Base-by-base conservation (phyloP, 2,888 invertebrate genomes). In the Drosophila nr. perissopoda region DNA sequence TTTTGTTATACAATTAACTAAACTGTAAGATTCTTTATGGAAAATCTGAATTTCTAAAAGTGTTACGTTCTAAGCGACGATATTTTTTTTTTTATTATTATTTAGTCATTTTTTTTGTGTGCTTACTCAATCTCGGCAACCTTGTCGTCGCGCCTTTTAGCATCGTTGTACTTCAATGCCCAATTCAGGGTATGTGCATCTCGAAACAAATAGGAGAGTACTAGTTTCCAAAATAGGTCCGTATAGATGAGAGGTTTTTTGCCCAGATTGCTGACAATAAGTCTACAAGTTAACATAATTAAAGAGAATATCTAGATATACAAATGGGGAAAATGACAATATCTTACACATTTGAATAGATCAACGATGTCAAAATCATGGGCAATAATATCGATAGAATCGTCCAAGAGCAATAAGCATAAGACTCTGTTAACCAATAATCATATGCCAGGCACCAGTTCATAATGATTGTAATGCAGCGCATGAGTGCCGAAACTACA, bases 171-270 rank as follows among this genome's bases (percentile, higher is more conserved):
- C 27, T 81, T 69, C n/a, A 76, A 34, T 18, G 78, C 71, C 68
- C 78, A 85, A 7, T 71, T 56, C 1, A 85, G 18, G 16, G 71
- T 76, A 29, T 63, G 58, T 7, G 54, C 61, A 63, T 88, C 89
- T 27, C 89, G 87, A 60, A 88, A 88, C 6, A 80, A 64, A 71
- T 85, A 88, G 1, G 86, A 76, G 34, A 86, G 36, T 29, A 64
- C 68, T 25, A 75, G 56, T 59, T 71, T 80, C 77, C 78, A 36
- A 36, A 76, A 10, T 31, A 63, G 67, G 56, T 79, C 62, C 11
- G 60, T 40, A 40, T 31, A 67, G 16, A 52, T 34, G 8, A 82
- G 36, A 5, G 70, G 68, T 34, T 80, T 78, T 13, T 63, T 69
- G 0, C 60, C 48, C 3, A 60, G 52, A 25, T 59, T 52, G 29